These are phyloP conservation scores for Apamea epomidion DNA, from an alignment of 2,888 invertebrate species.

Conservation along the genomic window DNA sequence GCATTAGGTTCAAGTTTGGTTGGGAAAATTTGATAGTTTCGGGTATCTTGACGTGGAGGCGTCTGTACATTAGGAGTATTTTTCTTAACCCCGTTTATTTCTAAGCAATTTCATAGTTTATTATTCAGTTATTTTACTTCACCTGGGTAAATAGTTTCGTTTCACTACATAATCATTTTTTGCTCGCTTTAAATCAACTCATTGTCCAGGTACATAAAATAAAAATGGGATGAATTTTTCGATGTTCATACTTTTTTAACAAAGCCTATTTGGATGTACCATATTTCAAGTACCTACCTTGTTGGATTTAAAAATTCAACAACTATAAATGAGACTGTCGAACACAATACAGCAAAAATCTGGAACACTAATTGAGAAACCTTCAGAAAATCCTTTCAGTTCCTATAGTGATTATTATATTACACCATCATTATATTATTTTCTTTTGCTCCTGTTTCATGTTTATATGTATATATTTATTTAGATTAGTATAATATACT, in stretches of 20 bases:
- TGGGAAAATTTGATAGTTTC: too few relatives aligned
- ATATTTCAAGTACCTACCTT: neutral
- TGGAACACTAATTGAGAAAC: neutral
- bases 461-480: too few relatives aligned
- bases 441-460: too few relatives aligned
- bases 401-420: neutral
- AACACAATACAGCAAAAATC: neutral
- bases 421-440: too few relatives aligned
- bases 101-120: constrained; percentile 9
- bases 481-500: too few relatives aligned
- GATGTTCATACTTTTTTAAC: neutral
- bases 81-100: constrained; percentile 20
- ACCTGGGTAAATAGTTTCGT: neutral
- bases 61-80: neutral
- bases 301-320: neutral
- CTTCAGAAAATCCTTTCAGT: neutral
- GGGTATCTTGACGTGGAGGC: too few relatives aligned
- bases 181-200: neutral
- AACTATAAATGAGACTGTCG: neutral
- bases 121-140: neutral
- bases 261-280: neutral
- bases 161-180: neutral
- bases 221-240: neutral
- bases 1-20: too few relatives aligned
- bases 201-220: neutral